Percentiles rank a stretch among this genome's conserved stretches.
Conservation (phyloP, 2,888 invertebrate species). For the Ditula angustiorana region DNA sequence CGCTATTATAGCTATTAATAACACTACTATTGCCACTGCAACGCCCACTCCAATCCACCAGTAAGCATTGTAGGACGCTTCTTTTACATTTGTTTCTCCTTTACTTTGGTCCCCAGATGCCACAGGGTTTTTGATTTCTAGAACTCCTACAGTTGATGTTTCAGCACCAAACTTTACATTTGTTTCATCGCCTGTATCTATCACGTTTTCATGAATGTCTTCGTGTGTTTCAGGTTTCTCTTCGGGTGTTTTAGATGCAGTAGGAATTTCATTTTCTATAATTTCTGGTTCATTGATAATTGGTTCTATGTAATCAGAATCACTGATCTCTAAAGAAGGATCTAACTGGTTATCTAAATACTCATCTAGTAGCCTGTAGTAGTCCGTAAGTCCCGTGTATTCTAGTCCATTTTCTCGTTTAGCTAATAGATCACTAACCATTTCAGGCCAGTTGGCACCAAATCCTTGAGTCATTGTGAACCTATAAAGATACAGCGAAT, state of each 20-base stretch:
- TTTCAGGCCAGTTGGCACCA: constrained; percentile 75
- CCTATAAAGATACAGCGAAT: constrained; percentile 49
- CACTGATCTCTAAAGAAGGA: constrained; percentile 58
- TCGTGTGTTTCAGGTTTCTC: constrained; percentile 50
- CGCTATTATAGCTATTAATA: constrained; percentile 76
- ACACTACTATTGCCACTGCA: constrained; percentile 69
- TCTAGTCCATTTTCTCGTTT: constrained; percentile 79
- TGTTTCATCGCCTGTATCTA: constrained; percentile 66
- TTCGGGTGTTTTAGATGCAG: constrained; percentile 45
- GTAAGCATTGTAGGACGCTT: constrained; percentile 77
- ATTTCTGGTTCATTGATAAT: constrained; percentile 52
- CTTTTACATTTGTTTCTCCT: constrained; percentile 61
- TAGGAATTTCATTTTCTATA: constrained; percentile 62
- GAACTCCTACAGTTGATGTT: constrained; percentile 77
- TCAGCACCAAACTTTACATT: constrained; percentile 65
- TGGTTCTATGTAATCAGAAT: constrained; percentile 69
- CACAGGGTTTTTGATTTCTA: constrained; percentile 76
- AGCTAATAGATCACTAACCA: constrained; percentile 77
- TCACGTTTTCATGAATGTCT: constrained; percentile 61
- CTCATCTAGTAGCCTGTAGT: constrained; percentile 83
- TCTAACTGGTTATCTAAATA: constrained; percentile 82
- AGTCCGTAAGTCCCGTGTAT: constrained; percentile 80
- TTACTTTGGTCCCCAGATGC: constrained; percentile 61
- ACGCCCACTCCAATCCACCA: constrained; percentile 83
- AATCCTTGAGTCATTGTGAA: constrained; percentile 78